Conservation (phyloP, 2,113 vertebrate genomes). For the Ramphastos sulfuratus region DNA sequence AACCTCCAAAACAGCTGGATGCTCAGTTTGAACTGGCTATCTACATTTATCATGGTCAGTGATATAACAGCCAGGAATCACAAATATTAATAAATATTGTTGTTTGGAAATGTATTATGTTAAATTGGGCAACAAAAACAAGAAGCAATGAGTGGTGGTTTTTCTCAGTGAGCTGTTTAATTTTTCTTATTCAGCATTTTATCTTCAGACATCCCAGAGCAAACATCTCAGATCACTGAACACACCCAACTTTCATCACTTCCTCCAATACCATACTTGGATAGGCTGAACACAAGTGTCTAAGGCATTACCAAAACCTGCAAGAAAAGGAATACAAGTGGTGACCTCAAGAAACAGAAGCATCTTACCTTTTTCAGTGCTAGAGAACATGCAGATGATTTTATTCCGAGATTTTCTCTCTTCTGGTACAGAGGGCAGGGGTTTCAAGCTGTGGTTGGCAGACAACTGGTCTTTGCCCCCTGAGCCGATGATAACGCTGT, state of each 20-base stretch:
- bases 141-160: background rate
- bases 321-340: background rate
- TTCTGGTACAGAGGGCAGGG: conserved; percentile 94
- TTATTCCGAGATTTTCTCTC: conserved; percentile 93
- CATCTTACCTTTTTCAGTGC: conserved; percentile 89
- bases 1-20: background rate
- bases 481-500: conserved; percentile 89
- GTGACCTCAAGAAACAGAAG: background rate
- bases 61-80: background rate
- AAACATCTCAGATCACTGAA: background rate
- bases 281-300: background rate
- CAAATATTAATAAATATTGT: background rate
- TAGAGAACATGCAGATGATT: conserved; percentile 95
- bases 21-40: background rate
- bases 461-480: conserved; percentile 88
- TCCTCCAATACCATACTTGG: background rate
- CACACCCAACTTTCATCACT: background rate
- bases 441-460: conserved; percentile 93
- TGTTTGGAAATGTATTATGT: background rate
- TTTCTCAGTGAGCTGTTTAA: background rate
- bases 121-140: background rate
- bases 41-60: background rate
- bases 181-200: background rate
- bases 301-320: background rate
- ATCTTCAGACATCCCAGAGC: background rate